Conservation (phyloP, 64 coral and sea anemone genomes). For the Montipora sp. region DNA sequence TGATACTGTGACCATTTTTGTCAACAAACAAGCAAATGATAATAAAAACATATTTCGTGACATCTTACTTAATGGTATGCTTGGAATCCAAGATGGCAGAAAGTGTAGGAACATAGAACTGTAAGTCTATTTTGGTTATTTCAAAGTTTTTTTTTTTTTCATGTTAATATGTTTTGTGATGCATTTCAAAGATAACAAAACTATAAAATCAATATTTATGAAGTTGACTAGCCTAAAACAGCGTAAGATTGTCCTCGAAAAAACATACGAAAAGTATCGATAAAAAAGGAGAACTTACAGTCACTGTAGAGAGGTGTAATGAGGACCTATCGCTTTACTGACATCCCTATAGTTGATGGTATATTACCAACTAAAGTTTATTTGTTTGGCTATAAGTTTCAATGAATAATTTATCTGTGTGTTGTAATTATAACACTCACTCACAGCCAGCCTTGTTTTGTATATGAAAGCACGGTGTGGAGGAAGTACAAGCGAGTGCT, state of each 20-base stretch:
- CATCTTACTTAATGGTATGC: background rate
- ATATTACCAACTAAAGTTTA: background rate
- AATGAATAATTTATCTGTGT: background rate
- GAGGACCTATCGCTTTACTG: background rate
- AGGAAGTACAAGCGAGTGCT: no score
- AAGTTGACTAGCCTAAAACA: background rate
- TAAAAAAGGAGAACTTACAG: background rate
- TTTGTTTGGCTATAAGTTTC: background rate
- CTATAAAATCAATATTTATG: background rate
- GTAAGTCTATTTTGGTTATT: constrained; percentile 5
- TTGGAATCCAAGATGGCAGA: constrained; percentile 26
- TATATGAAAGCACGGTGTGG: no score
- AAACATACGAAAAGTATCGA: constrained; percentile 6
- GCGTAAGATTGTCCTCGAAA: background rate
- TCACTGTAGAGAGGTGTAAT: background rate
- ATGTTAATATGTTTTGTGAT: background rate
- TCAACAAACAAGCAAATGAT: background rate
- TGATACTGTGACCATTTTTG: background rate
- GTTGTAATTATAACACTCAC: background rate
- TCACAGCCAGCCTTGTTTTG: background rate
- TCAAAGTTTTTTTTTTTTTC: background rate
- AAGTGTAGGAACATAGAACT: constrained; percentile 6
- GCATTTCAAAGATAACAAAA: background rate
- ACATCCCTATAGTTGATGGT: background rate
- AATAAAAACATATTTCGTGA: constrained; percentile 18